Conservation (phyloP, 2,113 vertebrate species). For the Zosterops japonicus region DNA sequence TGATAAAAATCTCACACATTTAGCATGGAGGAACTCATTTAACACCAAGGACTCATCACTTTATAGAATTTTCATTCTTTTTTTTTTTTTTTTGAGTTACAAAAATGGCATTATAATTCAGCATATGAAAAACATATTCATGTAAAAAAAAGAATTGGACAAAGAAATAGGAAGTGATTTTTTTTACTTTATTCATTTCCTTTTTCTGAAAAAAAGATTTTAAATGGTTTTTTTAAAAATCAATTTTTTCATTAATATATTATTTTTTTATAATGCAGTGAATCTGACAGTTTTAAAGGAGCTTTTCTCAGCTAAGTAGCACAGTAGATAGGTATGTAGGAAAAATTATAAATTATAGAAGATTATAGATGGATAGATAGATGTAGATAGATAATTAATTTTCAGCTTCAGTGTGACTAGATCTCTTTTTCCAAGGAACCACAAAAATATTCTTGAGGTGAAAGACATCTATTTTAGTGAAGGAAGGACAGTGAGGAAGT, state of each 20-base stretch:
- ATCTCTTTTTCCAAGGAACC: not conserved
- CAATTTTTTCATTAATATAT: rapidly evolving
- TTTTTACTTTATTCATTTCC: not conserved
- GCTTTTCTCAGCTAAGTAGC: not conserved
- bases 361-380: not conserved
- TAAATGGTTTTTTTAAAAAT: not conserved
- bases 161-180: not conserved
- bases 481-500: not conserved
- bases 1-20: not conserved
- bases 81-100: not conserved
- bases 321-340: not conserved
- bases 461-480: not conserved
- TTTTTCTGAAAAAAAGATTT: not conserved
- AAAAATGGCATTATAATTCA: not conserved
- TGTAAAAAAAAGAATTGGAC: not conserved
- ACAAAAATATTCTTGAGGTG: not conserved
- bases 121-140: not conserved
- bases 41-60: not conserved
- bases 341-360: not conserved
- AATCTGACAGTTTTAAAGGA: not conserved
- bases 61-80: not conserved
- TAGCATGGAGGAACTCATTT: not conserved
- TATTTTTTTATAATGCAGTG: not conserved
- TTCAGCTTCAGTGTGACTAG: not conserved
- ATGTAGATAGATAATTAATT: not conserved